A percentile compares a stretch with the other conserved stretches of the same genome.
phyloP scores from a whole-genome alignment of 2,113 vertebrate genomes.

The Cebus imitator region DNA sequence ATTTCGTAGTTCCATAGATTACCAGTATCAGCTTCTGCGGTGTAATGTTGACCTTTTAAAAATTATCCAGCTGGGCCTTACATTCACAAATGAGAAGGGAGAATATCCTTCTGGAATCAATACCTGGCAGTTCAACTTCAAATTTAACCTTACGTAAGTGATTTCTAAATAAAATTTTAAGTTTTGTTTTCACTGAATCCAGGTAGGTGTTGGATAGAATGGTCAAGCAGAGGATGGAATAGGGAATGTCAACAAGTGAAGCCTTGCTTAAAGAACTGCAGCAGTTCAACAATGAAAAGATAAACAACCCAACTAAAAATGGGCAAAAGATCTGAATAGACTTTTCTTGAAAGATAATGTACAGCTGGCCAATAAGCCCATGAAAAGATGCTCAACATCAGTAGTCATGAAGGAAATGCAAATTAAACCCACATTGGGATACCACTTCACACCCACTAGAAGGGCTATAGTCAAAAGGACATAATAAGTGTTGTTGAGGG shows the following conservation, averaged over 20 bases:
- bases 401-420: background rate
- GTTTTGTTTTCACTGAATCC: conserved; percentile 19
- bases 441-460: background rate
- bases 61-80: conserved; percentile 98
- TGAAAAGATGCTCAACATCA: background rate
- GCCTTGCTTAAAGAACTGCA: background rate
- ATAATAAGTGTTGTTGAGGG: background rate
- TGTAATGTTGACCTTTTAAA: conserved; percentile 98
- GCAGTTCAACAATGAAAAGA: background rate
- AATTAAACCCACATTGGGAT: background rate
- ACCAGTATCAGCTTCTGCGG: conserved; percentile 97
- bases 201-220: background rate
- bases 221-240: background rate
- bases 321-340: background rate
- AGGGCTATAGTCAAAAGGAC: background rate
- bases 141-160: conserved; percentile 97
- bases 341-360: background rate
- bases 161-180: background rate
- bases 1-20: conserved; percentile 98
- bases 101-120: conserved; percentile 95
- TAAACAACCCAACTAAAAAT: background rate
- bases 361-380: background rate
- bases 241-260: background rate
- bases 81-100: conserved; percentile 98
- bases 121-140: conserved; percentile 99